Evolutionary conservation across 2,797 vertebrate species (phyloP).

Genomic region (Aphelocoma californica): DNA sequence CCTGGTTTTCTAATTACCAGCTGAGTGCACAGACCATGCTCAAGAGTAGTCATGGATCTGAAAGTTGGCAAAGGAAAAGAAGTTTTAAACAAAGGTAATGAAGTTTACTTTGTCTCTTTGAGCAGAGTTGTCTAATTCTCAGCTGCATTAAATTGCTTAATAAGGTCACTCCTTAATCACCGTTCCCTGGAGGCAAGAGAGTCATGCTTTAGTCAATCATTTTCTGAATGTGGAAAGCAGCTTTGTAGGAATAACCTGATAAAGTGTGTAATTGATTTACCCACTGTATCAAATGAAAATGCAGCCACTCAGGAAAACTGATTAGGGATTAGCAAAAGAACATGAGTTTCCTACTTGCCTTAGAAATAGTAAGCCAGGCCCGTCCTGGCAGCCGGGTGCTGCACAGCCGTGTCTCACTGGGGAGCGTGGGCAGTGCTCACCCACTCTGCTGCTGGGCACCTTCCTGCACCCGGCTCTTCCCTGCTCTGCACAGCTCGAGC

Average conservation of each 20-base stretch:
- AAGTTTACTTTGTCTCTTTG: slow-evolving; percentile 20
- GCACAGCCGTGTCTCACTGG: neutral
- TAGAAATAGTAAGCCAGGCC: neutral
- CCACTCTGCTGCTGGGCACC: slow-evolving; percentile 12
- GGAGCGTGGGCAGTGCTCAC: neutral
- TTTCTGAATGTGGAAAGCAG: neutral
- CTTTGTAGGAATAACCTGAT: slow-evolving; percentile 35
- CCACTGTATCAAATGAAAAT: neutral
- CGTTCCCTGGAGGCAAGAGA: neutral
- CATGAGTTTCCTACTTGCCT: neutral
- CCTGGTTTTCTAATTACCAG: neutral
- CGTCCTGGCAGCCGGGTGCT: neutral
- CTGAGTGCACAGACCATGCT: neutral
- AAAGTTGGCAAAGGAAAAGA: neutral
- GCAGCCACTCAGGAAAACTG: neutral
- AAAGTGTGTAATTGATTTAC: slow-evolving; percentile 44
- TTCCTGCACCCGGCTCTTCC: neutral
- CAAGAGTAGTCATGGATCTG: neutral
- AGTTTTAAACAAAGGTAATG: neutral
- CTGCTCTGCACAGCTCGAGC: neutral
- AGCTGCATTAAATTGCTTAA: slow-evolving; percentile 16
- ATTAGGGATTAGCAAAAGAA: neutral
- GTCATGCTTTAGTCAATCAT: slow-evolving; percentile 24
- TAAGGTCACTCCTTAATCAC: slow-evolving; percentile 42
- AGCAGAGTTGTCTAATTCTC: slow-evolving; percentile 12